Evolutionary conservation across 2,797 vertebrate genomes (phyloP), one percentile per base, ranked within the genome.

Genomic region (Lithobates sylvaticus): DNA sequence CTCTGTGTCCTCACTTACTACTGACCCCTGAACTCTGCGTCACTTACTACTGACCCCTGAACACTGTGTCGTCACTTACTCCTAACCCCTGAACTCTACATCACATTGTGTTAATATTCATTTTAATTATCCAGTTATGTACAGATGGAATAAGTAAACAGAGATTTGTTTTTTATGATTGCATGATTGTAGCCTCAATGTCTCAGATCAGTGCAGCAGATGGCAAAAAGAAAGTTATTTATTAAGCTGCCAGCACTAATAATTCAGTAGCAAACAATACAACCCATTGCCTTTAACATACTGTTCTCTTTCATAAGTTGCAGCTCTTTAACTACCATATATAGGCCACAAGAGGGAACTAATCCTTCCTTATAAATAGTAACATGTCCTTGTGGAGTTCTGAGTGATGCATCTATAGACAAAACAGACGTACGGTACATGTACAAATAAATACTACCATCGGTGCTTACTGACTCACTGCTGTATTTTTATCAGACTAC

Each of bases 191-290:
- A 47, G 12, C 44, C 12, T 47, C 44, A 47, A 13, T 54, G 50
- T 84, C 58, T 78, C 65, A 61, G 65, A 67, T 36, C 26, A 50
- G 16, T 69, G 34, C 69, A 72, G 47, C 67, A 79, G 67, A 69
- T 79, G 8, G 36, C 12, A 47, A 44, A 32, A 50, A 18, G n/a
- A 68, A 36, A 10, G 39, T 21, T 64, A 78, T 44, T 26, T 47
- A 61, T 61, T 10, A 61, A 21, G 21, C 18, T 61, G 54, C 54
- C 54, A 23, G 54, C 8, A 18, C 54, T 61, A 61, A 23, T 61
- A 61, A 23, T 61, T 61, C 54, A 9, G 54, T 8, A 61, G 21
- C 54, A 61, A 61, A 61, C 21, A 58, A 58, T 3, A 61, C 54
- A 61, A 61, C 21, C 21, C 54, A 61, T 61, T 61, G 54, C 23